Conservation (phyloP, 2,113 vertebrate genomes). For the Clarias macrocephalus region DNA sequence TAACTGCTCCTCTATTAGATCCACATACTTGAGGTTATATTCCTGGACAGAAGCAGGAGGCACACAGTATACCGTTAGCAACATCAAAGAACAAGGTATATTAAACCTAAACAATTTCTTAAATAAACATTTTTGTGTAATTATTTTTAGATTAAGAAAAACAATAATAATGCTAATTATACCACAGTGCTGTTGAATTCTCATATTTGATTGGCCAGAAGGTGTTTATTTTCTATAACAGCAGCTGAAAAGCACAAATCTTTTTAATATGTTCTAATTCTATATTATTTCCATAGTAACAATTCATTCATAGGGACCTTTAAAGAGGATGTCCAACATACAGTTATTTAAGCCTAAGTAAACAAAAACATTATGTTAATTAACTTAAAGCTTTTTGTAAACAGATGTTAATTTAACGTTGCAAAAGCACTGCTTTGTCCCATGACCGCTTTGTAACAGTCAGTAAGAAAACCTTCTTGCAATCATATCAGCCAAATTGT, state of each 20-base stretch:
- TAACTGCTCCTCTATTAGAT: constrained; percentile 94
- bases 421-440: background rate
- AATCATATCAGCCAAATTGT: too few species aligned
- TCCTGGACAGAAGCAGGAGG: constrained; percentile 72
- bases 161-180: background rate
- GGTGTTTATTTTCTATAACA: background rate
- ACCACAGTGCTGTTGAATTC: background rate
- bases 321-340: background rate
- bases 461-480: background rate
- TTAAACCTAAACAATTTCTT: background rate
- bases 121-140: background rate
- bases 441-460: background rate
- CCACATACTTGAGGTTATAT: constrained; percentile 96
- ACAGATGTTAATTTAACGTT: background rate
- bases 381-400: background rate
- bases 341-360: background rate
- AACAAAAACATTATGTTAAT: background rate
- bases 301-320: too few species aligned
- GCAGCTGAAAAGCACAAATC: background rate
- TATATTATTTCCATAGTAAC: background rate
- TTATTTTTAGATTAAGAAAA: background rate
- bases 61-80: background rate
- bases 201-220: background rate
- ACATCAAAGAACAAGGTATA: background rate
- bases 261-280: background rate